Conservation (phyloP, 2,113 vertebrate genomes). For the Paracanthobrama guichenoti region DNA sequence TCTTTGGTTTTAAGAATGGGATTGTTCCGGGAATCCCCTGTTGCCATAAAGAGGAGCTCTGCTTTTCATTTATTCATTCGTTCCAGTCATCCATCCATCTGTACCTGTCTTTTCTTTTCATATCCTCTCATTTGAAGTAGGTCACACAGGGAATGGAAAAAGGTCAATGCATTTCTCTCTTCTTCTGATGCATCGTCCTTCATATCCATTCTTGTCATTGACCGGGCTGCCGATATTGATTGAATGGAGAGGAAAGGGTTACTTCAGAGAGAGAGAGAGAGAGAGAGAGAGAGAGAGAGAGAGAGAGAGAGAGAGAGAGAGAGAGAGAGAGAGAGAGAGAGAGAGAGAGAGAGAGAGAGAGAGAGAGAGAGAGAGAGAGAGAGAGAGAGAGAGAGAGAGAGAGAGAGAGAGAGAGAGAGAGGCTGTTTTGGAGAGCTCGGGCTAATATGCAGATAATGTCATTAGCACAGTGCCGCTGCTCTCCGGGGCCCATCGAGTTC, state of each 20-base stretch:
- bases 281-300: no score
- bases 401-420: no score
- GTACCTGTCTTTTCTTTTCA: slow-evolving; percentile 49
- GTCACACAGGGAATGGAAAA: slow-evolving; percentile 59
- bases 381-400: not conserved
- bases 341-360: no score
- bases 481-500: slow-evolving; percentile 61
- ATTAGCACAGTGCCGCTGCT: slow-evolving; percentile 56
- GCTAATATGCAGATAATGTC: slow-evolving; percentile 66
- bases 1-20: slow-evolving; percentile 59
- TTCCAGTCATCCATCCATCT: slow-evolving; percentile 37
- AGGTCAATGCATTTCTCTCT: slow-evolving; percentile 55
- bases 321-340: slow-evolving; percentile 13
- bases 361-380: slow-evolving; percentile 1
- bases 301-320: no score
- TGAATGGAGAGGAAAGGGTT: slow-evolving; percentile 21
- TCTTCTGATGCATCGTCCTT: not conserved
- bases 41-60: slow-evolving; percentile 54
- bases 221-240: slow-evolving; percentile 44
- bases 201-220: slow-evolving; percentile 33
- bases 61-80: slow-evolving; percentile 58
- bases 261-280: slow-evolving; percentile 26
- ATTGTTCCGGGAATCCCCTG: slow-evolving; percentile 51
- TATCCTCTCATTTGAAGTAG: slow-evolving; percentile 66
- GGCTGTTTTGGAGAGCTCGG: slow-evolving; percentile 52